These are phyloP conservation scores for Tipula confusa DNA, from an alignment of 2,888 invertebrate species.

Conservation along the genomic window DNA sequence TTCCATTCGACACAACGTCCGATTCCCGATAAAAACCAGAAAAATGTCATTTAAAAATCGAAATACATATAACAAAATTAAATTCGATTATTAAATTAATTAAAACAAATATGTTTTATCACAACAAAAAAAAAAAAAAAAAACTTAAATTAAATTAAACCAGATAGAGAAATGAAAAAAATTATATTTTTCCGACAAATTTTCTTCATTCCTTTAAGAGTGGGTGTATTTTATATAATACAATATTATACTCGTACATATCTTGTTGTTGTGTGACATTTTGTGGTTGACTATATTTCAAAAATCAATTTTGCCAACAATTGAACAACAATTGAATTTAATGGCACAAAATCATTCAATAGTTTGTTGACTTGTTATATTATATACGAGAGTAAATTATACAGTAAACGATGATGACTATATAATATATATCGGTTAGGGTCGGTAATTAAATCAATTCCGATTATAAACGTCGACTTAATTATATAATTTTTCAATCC, in stretches of 20 bases:
- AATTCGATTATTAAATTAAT: slow-evolving; percentile 12
- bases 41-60: background rate
- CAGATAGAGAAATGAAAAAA: background rate
- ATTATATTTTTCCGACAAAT: background rate
- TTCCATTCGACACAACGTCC: background rate
- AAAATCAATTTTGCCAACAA: background rate
- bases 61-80: background rate
- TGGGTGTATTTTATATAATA: background rate
- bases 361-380: background rate
- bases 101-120: background rate
- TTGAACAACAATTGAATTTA: slow-evolving; percentile 12
- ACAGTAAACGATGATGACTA: too few relatives aligned
- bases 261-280: background rate
- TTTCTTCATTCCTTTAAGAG: background rate
- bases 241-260: too few relatives aligned
- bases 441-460: background rate
- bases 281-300: background rate
- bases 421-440: too few relatives aligned
- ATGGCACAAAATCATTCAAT: background rate
- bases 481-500: background rate
- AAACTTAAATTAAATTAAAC: slow-evolving; percentile 14
- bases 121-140: background rate
- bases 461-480: background rate
- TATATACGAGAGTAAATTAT: background rate
- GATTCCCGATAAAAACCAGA: background rate